Evolutionary conservation across 2,113 vertebrate species (phyloP).

Genomic region (Elaphurus davidianus): DNA sequence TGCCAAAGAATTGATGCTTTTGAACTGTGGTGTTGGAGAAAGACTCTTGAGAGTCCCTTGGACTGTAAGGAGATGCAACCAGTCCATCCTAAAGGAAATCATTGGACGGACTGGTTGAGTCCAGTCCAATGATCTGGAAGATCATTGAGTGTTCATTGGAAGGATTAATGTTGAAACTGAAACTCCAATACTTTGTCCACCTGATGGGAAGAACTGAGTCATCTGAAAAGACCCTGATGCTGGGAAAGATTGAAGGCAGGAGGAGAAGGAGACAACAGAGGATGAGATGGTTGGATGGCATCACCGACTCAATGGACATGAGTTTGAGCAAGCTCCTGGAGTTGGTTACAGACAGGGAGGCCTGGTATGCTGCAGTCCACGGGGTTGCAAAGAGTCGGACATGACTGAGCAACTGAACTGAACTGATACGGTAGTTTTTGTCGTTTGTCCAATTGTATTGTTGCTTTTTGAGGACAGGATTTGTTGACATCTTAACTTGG

Average conservation of each 20-base stretch:
- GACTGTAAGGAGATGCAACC: background rate
- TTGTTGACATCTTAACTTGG: background rate
- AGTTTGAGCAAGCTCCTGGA: fast-evolving
- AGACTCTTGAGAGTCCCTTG: background rate
- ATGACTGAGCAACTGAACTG: fast-evolving
- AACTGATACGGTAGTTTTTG: background rate
- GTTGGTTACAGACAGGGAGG: background rate
- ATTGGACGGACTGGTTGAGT: background rate
- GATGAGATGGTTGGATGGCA: background rate
- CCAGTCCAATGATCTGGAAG: too few species aligned
- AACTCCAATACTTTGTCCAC: background rate
- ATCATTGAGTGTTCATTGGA: background rate
- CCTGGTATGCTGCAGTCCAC: fast-evolving
- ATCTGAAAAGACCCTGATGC: background rate
- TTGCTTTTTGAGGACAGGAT: background rate
- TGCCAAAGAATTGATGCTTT: background rate
- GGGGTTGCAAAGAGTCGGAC: background rate
- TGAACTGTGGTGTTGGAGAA: background rate
- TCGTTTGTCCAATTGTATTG: background rate
- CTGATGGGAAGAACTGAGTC: background rate
- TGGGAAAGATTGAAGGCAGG: background rate
- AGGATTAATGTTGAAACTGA: background rate
- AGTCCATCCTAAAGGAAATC: background rate
- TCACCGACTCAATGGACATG: background rate
- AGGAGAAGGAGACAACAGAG: background rate